Percentiles rank a stretch among this genome's conserved stretches.
These are phyloP conservation scores for Ceratotherium simum DNA, from an alignment of 2,113 vertebrate species.

Conservation along the genomic window DNA sequence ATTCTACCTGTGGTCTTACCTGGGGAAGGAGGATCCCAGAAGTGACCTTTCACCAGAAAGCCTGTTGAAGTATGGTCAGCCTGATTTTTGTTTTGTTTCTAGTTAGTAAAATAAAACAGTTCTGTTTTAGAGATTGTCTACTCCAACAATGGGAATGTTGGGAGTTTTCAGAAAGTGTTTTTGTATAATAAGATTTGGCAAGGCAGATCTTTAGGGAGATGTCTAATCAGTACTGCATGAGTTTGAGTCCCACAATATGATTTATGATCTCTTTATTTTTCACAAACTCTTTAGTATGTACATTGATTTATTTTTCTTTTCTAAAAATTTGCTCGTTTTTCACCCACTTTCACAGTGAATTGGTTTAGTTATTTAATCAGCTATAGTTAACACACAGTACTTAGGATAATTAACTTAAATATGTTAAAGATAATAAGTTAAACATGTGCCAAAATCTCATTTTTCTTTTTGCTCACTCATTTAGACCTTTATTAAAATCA, in stretches of 20 bases:
- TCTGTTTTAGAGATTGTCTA: neutral
- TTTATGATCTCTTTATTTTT: slow-evolving; percentile 47
- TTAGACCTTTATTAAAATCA: slow-evolving; percentile 48
- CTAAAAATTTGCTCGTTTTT: slow-evolving; percentile 44
- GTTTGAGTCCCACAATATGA: neutral
- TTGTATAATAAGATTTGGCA: neutral
- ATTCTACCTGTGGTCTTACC: neutral
- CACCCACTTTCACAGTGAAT: neutral
- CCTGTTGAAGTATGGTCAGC: neutral
- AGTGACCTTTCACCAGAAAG: neutral
- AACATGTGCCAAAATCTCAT: neutral
- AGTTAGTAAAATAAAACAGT: slow-evolving; percentile 16
- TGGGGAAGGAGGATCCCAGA: neutral
- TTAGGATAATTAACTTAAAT: neutral
- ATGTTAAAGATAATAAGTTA: too few relatives aligned
- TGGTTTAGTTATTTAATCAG: slow-evolving; percentile 43
- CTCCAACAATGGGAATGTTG: neutral
- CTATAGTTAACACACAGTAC: neutral
- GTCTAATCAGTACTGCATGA: neutral
- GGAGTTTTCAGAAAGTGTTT: slow-evolving; percentile 42
- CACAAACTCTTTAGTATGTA: neutral
- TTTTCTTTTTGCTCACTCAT: slow-evolving; percentile 16
- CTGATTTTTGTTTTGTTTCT: slow-evolving; percentile 52
- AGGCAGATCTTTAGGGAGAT: neutral
- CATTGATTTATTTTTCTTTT: neutral